Percentiles rank a stretch among this genome's conserved stretches.
These are phyloP conservation scores for Setipinna tenuifilis DNA, from an alignment of 2,797 vertebrate genomes.

Conservation along the genomic window DNA sequence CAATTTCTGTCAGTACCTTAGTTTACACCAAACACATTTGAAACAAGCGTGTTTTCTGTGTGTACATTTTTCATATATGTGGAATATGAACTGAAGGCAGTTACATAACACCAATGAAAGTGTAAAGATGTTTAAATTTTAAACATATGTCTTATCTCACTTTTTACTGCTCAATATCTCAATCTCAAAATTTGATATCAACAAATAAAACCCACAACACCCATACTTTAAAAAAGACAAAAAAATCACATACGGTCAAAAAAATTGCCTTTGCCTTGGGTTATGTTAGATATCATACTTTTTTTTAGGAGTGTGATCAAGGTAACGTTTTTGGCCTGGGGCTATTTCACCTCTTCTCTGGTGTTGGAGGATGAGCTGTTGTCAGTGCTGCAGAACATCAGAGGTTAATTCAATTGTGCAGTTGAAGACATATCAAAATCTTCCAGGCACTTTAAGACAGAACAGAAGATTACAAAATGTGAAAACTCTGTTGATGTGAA, in stretches of 20 bases:
- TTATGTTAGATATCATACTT: background rate
- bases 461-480: background rate
- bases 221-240: background rate
- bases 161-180: background rate
- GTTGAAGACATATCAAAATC: background rate
- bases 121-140: background rate
- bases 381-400: background rate
- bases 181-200: background rate
- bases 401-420: background rate
- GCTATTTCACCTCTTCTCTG: background rate
- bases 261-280: background rate
- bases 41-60: background rate
- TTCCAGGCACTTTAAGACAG: background rate
- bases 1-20: background rate
- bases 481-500: background rate
- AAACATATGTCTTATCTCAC: background rate
- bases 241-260: background rate
- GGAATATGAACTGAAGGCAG: background rate
- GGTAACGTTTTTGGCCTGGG: background rate
- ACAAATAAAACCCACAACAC: no score
- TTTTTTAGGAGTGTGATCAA: background rate
- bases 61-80: background rate
- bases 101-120: background rate
- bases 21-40: background rate
- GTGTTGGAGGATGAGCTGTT: background rate